Evolutionary conservation across 2,797 vertebrate genomes (phyloP).

Genomic region (Notolabrus celidotus): DNA sequence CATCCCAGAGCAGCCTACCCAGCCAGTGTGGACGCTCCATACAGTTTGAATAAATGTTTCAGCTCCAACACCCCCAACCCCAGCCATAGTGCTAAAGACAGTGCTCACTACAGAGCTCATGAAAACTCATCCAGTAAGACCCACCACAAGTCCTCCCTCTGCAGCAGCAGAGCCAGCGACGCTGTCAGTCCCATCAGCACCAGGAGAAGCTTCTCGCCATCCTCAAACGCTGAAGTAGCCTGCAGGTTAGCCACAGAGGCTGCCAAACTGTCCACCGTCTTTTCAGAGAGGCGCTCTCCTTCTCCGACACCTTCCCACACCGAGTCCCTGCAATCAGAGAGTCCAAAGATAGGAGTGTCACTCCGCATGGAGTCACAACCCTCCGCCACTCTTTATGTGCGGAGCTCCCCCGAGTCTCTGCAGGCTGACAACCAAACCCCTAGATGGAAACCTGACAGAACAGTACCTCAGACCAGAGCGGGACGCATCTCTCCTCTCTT

Average conservation of each 20-base stretch:
- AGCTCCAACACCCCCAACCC: conserved; percentile 18
- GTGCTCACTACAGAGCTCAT: background rate
- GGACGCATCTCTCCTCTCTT: conserved; percentile 48
- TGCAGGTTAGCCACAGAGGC: conserved; percentile 71
- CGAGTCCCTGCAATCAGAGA: conserved; percentile 66
- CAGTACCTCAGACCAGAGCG: conserved; percentile 29
- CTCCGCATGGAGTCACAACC: conserved; percentile 52
- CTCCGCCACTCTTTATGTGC: conserved; percentile 36
- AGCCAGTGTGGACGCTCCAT: background rate
- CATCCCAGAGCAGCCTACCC: conserved; percentile 31
- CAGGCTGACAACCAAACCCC: conserved; percentile 40
- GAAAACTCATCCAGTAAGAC: conserved; percentile 46
- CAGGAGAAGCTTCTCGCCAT: conserved; percentile 59
- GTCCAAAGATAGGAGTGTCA: conserved; percentile 41
- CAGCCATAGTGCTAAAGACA: conserved; percentile 6
- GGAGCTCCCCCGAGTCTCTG: conserved; percentile 26
- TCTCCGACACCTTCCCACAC: conserved; percentile 70
- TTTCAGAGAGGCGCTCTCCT: conserved; percentile 64
- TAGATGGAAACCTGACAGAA: conserved; percentile 42
- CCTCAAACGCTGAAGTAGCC: conserved; percentile 66
- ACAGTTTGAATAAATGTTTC: conserved; percentile 7
- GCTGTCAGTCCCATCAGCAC: conserved; percentile 35
- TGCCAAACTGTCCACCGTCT: conserved; percentile 60
- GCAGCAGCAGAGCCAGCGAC: conserved; percentile 49
- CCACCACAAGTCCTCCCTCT: conserved; percentile 44